A percentile compares a stretch with the other conserved stretches of the same genome.
phyloP scores from a whole-genome alignment of 1,140 invertebrate genomes.

The Linepithema humile region DNA sequence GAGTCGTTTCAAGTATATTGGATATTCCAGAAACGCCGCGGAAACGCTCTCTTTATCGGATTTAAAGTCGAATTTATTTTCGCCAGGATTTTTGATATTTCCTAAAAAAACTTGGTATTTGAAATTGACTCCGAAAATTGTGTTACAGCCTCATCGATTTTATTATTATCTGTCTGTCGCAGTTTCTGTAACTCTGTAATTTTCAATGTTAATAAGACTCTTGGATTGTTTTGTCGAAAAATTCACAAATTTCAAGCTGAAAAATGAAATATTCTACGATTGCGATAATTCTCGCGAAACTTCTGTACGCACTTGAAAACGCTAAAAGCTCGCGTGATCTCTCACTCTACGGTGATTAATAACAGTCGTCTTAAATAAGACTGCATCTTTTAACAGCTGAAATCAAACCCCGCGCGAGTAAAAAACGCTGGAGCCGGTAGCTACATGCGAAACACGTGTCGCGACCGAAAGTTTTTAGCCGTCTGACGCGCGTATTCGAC shows the following conservation, averaged over 20 bases:
- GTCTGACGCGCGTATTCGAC: neutral
- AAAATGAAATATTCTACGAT: neutral
- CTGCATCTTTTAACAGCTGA: neutral
- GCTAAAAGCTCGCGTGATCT: neutral
- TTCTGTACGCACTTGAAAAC: neutral
- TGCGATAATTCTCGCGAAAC: neutral
- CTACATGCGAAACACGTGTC: conserved; percentile 45
- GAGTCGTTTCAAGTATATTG: neutral
- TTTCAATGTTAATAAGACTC: neutral
- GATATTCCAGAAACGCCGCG: neutral
- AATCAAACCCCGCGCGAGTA: neutral
- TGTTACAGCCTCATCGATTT: neutral
- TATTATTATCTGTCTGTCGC: neutral
- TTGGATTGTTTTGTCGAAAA: neutral
- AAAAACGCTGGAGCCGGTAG: neutral
- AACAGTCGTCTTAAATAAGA: conserved; percentile 3
- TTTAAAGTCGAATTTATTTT: neutral
- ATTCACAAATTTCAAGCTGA: neutral
- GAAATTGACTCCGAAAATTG: neutral
- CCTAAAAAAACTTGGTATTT: neutral
- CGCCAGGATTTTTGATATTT: neutral
- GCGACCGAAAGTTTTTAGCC: conserved; percentile 25
- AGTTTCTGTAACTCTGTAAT: neutral
- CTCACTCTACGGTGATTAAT: neutral
- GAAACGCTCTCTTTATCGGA: neutral